Evolutionary conservation across 2,113 vertebrate genomes (phyloP).

Genomic region (Tupaia chinensis): DNA sequence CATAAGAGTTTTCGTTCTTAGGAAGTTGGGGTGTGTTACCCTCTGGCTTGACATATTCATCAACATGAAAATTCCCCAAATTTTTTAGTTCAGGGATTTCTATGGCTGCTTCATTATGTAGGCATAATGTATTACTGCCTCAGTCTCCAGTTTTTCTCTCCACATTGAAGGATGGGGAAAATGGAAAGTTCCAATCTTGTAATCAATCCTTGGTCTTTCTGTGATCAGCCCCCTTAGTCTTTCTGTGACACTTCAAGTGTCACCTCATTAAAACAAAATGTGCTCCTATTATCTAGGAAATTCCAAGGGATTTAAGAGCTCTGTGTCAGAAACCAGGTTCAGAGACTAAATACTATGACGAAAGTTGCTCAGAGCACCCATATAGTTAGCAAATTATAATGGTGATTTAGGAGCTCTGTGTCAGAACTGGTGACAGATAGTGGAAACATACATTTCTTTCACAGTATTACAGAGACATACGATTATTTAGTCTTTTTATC

Average conservation of each 20-base stretch:
- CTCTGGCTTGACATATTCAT: not conserved
- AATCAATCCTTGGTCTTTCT: not conserved
- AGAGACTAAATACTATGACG: not conserved
- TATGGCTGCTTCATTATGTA: not conserved
- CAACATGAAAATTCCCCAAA: not conserved
- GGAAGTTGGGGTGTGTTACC: not conserved
- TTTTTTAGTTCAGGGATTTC: not conserved
- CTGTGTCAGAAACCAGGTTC: not conserved
- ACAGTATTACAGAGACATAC: not conserved
- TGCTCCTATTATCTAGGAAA: not conserved
- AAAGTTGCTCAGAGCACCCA: not conserved
- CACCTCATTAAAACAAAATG: not conserved
- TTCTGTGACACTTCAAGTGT: not conserved
- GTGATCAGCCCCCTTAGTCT: not conserved
- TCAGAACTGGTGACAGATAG: not conserved
- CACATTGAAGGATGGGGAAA: not conserved
- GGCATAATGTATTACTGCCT: not conserved
- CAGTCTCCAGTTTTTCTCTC: not conserved
- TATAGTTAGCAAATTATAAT: not conserved
- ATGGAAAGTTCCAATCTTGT: not conserved
- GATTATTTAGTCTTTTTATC: constrained; percentile 3
- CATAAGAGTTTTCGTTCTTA: not conserved
- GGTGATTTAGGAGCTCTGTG: not conserved
- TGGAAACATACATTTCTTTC: not conserved
- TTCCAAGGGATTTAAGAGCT: not conserved